Conservation (phyloP, 2,797 vertebrate species). For the Parotocinclus haroldoi region DNA sequence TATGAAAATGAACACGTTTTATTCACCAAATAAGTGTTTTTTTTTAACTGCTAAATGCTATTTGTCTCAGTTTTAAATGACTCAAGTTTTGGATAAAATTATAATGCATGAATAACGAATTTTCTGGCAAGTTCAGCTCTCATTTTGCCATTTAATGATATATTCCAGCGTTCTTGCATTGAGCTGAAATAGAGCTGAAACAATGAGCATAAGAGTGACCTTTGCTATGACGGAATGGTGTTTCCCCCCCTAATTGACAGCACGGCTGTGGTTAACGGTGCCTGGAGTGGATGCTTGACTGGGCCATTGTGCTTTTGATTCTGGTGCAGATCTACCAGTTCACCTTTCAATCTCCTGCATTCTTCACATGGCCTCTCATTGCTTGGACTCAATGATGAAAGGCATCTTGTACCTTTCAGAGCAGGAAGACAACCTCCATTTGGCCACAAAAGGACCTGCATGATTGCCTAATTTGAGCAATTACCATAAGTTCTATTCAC, state of each 20-base stretch:
- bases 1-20: no score
- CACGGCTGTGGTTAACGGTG: conserved; percentile 16
- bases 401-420: conserved; percentile 38
- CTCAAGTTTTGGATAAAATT: background rate
- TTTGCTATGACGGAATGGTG: conserved; percentile 20
- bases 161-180: no score
- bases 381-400: conserved; percentile 35
- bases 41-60: no score
- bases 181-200: conserved; percentile 6
- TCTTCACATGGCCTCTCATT: conserved; percentile 33
- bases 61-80: no score
- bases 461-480: no score
- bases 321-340: conserved; percentile 44
- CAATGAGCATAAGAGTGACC: conserved; percentile 27
- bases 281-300: conserved; percentile 40
- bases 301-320: conserved; percentile 37
- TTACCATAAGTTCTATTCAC: no score
- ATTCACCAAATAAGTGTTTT: no score
- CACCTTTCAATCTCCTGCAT: conserved; percentile 41
- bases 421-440: conserved; percentile 40
- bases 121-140: background rate
- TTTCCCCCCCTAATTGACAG: conserved; percentile 26
- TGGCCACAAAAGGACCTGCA: no score
- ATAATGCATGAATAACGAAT: background rate
- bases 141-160: background rate